Evolutionary conservation across 2,113 vertebrate genomes (phyloP).

Genomic region (Probosciger aterrimus): DNA sequence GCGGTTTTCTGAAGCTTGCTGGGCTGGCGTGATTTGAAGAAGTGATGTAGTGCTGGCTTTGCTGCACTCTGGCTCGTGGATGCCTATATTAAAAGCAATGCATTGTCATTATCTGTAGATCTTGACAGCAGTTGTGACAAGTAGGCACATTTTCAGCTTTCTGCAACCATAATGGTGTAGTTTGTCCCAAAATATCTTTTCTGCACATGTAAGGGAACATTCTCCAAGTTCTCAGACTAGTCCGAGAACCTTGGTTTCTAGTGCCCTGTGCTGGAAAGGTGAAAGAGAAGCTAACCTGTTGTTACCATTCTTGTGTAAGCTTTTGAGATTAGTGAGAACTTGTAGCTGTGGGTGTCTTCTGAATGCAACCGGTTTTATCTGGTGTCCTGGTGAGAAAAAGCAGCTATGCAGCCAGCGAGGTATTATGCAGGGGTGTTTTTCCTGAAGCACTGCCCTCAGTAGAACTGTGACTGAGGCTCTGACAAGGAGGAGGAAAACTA

Average conservation of each 20-base stretch:
- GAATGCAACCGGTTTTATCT: not conserved
- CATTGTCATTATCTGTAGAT: not conserved
- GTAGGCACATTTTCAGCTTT: not conserved
- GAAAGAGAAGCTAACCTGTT: not conserved
- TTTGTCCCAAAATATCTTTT: not conserved
- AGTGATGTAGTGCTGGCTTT: not conserved
- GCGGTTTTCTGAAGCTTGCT: not conserved
- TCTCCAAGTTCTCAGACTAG: not conserved
- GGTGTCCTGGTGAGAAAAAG: not conserved
- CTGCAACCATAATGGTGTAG: not conserved
- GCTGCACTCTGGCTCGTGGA: not conserved
- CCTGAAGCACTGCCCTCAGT: not conserved
- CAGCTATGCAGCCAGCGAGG: not conserved
- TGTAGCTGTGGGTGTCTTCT: not conserved
- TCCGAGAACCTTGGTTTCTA: fast-evolving
- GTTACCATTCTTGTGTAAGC: not conserved
- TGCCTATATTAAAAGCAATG: not conserved
- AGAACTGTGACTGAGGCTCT: not conserved
- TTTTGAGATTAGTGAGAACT: not conserved
- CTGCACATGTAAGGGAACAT: not conserved
- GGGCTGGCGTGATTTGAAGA: fast-evolving
- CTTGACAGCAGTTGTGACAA: not conserved
- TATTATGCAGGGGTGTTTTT: not conserved
- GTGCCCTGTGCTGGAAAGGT: not conserved
- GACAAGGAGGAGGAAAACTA: not conserved